These are phyloP conservation scores for Hemaris fuciformis DNA, from an alignment of 2,888 invertebrate genomes.

Conservation along the genomic window DNA sequence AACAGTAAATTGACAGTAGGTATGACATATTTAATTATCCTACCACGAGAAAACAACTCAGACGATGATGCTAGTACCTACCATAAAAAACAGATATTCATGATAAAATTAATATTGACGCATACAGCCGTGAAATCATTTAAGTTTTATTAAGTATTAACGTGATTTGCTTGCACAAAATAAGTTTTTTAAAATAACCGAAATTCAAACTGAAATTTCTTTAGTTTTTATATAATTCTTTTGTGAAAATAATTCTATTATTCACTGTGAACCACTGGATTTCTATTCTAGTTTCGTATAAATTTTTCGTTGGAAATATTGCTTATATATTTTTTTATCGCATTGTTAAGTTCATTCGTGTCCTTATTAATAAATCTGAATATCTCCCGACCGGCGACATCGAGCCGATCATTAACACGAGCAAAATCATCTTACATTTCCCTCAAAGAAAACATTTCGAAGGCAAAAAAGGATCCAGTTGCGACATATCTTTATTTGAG, in stretches of 20 bases:
- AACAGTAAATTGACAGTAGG: no score
- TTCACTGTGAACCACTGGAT: background rate
- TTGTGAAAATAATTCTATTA: background rate
- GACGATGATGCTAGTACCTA: no score
- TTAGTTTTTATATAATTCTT: background rate
- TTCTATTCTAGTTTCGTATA: background rate
- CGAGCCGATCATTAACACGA: background rate
- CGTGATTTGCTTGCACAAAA: no score
- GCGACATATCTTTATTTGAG: conserved; percentile 72
- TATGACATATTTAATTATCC: no score
- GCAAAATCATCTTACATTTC: conserved; percentile 2
- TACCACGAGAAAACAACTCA: no score
- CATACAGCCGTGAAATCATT: no score
- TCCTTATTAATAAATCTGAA: background rate
- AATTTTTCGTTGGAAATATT: background rate
- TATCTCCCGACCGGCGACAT: background rate
- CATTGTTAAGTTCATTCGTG: background rate
- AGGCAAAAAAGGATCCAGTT: conserved; percentile 33
- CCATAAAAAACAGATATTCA: no score
- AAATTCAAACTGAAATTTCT: background rate
- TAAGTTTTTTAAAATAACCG: background rate
- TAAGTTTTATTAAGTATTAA: no score
- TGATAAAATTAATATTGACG: no score
- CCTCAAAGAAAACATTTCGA: conserved; percentile 36
- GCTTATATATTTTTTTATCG: background rate